phyloP scores from a whole-genome alignment of 2,888 invertebrate species.

The Macroteleia sp. region DNA sequence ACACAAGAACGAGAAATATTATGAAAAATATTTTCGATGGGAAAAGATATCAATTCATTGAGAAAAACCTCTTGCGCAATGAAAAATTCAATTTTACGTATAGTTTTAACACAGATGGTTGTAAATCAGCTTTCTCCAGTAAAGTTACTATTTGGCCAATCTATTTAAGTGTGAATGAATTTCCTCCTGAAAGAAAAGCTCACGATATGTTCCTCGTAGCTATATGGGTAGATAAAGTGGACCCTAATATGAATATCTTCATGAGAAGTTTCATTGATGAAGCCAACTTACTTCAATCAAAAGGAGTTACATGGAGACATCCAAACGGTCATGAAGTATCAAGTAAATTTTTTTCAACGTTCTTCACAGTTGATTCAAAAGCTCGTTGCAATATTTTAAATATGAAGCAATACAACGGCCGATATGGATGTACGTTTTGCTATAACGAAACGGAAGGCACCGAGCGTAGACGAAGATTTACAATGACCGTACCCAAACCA shows the following conservation, averaged over 20 bases:
- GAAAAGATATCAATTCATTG: no score
- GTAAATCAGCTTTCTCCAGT: no score
- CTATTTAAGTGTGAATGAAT: no score
- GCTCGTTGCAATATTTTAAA: conserved; percentile 9
- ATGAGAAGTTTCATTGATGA: conserved; percentile 15
- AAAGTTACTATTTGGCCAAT: no score
- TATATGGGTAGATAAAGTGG: conserved; percentile 38
- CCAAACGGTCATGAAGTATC: not conserved
- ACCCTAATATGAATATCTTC: conserved; percentile 32
- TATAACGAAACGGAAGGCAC: not conserved
- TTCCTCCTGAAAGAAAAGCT: no score
- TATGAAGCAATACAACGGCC: conserved; percentile 41
- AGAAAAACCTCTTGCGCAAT: no score
- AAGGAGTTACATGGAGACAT: conserved; percentile 18
- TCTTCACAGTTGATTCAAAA: conserved; percentile 34
- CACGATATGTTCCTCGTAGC: no score
- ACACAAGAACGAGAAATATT: no score
- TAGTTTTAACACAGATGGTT: no score
- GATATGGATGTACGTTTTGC: conserved; percentile 24
- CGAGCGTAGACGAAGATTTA: conserved; percentile 4
- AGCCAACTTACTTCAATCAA: conserved; percentile 7
- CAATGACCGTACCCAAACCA: not conserved
- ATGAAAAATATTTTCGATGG: no score
- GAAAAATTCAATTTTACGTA: no score
- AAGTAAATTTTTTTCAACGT: conserved; percentile 9